Evolutionary conservation across 2,888 invertebrate species (phyloP), one percentile per base, ranked within the genome.

Genomic region (Fissipunctia ypsillon): DNA sequence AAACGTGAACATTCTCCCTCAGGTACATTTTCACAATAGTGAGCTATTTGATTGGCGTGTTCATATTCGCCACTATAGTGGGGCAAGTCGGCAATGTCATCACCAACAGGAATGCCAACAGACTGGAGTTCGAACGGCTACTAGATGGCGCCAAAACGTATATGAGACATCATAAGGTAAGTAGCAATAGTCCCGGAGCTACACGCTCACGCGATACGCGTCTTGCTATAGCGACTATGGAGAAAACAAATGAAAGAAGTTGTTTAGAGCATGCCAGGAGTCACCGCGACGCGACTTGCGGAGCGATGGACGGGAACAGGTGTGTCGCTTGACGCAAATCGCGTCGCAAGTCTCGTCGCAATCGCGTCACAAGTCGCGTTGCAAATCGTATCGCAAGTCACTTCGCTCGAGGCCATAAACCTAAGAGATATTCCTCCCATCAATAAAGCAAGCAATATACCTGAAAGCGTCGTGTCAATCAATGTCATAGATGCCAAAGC

Each of bases 31-130:
- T 99, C 96, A 99, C 99, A 85, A 99, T 99, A 92, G 98, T 99
- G 91, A 99, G 99, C 96, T 99, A 99, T 96, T 97, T 99, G 91
- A 99, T 99, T 92, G 99, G 99, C 87, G 99, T 99, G 84, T 99
- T 99, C 97, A 99, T 99, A 95, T 99, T 99, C 95, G 99, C 99
- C 73, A 99, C 99, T 69, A 99, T 99, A 92, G 99, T 99, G 81
- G 99, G 99, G 69, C 99, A 99, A 97, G 99, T 99, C 69, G 99
- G 99, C 84, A 99, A 99, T 95, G 99, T 99, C 90, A 99, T 99
- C 94, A 99, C 99, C 68, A 99, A 99, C 95, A 97, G 99, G 87
- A 99, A 99, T 93, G 99, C 99, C 63, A 99, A 99, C 94, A 97
- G 99, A 67, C 97, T 99, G 89, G 99, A 99, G 96, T 99, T 99